A percentile compares a stretch with the other conserved stretches of the same genome.
These are phyloP conservation scores for Panthera tigris DNA, from an alignment of 2,113 vertebrate genomes.

Conservation along the genomic window DNA sequence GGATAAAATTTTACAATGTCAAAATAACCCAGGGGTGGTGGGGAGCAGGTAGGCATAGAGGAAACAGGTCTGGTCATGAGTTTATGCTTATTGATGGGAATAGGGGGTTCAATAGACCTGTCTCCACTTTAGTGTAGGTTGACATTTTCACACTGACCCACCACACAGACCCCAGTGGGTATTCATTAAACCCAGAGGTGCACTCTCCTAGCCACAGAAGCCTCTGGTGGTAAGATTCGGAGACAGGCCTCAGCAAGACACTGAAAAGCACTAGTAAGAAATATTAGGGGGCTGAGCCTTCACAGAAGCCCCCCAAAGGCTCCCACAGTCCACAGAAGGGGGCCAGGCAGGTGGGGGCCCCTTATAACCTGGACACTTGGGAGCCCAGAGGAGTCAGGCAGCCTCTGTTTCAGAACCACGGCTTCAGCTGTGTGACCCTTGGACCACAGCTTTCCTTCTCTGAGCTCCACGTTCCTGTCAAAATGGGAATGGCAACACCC, in stretches of 20 bases:
- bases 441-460: not conserved
- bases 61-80: not conserved
- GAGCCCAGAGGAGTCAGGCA: not conserved
- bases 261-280: not conserved
- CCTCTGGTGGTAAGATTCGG: not conserved
- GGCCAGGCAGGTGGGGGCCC: not conserved
- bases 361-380: not conserved
- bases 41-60: not conserved
- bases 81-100: fast-evolving
- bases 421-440: not conserved
- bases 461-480: not conserved
- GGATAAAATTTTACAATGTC: not conserved
- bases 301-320: not conserved
- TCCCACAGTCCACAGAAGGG: not conserved
- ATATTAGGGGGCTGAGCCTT: fast-evolving
- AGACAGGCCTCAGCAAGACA: not conserved
- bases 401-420: not conserved
- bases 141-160: not conserved
- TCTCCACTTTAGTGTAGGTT: not conserved
- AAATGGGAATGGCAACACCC: not conserved
- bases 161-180: not conserved
- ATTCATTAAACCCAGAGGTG: not conserved
- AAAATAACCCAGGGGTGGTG: not conserved
- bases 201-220: not conserved
- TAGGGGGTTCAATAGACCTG: fast-evolving